Evolutionary conservation across 1,140 invertebrate genomes (phyloP), one percentile per base, ranked within the genome.

Genomic region (Doryteuthis pealeii): DNA sequence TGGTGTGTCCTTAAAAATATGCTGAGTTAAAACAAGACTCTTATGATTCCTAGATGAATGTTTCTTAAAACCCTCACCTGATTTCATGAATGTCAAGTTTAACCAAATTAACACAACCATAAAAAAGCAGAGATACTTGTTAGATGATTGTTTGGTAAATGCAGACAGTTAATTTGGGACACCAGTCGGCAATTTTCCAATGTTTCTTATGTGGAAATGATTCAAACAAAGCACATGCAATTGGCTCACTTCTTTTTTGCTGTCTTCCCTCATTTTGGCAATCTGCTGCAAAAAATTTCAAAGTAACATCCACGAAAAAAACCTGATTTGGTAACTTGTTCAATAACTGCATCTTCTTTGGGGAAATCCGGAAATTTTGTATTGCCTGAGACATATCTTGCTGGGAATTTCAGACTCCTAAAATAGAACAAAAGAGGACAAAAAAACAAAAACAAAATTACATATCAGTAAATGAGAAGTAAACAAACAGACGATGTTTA

Each of bases 61-160:
- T 49, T 22, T 49, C 12, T 12, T 49, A 14, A 49, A 49, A 12
- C 22, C 1, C 73, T 77, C 78, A 87, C 86, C 84, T 86, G 83
- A 78, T 88, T 88, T 66, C 78, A 76, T 86, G 85, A 12, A 88
- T 72, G 78, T 88, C 86, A n/a, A 88, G 76, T 73, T 84, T 86
- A 26, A 85, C 73, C 6, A 88, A 76, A 15, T 87, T 79, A 70
- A 74, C 69, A 78, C 87, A 88, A 26, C 75, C 58, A 28, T 72
- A n/a, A 76, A 4, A 88, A 75, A 1, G 79, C 81, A 76, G 86
- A 84, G 75, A 88, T 83, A 67, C 82, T 84, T 30, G 81, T 82
- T 2, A 88, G 69, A 72, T 81, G 87, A 74, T 88, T 88, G 75
- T 85, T 84, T 67, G 78, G 76, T 32, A 88, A 74, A 85, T 79